A percentile compares a stretch with the other conserved stretches of the same genome.
These are phyloP conservation scores for Apis mellifera DNA, from an alignment of 1,140 invertebrate genomes.

Conservation along the genomic window DNA sequence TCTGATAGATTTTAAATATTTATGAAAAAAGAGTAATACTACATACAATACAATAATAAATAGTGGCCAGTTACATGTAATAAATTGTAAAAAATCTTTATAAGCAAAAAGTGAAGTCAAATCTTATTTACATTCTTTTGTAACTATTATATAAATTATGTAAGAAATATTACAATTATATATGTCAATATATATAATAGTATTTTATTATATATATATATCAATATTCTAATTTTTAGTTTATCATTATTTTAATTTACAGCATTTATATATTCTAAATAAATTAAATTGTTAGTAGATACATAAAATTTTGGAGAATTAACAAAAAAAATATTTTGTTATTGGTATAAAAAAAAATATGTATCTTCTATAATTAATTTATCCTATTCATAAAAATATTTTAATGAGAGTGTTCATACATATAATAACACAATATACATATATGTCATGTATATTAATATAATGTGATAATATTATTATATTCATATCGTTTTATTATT, in stretches of 20 bases:
- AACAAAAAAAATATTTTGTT: background rate
- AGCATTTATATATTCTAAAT: background rate
- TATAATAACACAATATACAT: slow-evolving; percentile 40
- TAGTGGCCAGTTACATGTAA: slow-evolving; percentile 31
- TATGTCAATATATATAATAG: background rate
- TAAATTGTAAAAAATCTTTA: slow-evolving; percentile 14
- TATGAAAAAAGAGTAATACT: background rate
- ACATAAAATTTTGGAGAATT: background rate
- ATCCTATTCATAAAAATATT: slow-evolving; percentile 32
- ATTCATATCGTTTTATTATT: slow-evolving; percentile 37
- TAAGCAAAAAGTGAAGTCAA: background rate
- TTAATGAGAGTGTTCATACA: slow-evolving; percentile 62
- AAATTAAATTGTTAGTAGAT: background rate
- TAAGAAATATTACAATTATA: background rate
- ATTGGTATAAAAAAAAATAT: slow-evolving; percentile 16
- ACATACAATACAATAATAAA: slow-evolving; percentile 29
- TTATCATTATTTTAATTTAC: background rate
- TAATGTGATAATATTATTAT: slow-evolving; percentile 51
- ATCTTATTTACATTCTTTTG: background rate
- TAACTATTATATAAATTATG: background rate
- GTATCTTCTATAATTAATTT: slow-evolving; percentile 27
- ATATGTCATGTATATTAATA: slow-evolving; percentile 25
- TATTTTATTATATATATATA: background rate
- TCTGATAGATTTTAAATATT: slow-evolving; percentile 35
- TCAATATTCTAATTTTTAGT: background rate